Base-by-base conservation (phyloP, 2,797 vertebrate genomes). In the Semotilus atromaculatus region DNA sequence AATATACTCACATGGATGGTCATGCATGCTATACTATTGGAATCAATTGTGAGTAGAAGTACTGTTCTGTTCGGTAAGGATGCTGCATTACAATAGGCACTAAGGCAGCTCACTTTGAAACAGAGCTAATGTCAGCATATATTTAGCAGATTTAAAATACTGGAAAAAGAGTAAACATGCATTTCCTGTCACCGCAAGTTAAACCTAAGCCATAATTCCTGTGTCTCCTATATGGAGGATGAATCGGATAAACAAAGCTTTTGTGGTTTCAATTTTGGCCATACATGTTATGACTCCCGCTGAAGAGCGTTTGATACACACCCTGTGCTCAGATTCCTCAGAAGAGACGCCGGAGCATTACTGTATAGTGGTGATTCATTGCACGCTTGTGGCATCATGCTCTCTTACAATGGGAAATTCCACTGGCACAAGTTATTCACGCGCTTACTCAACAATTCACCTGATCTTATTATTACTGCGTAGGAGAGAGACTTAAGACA, bases 311-410 rank as follows among this genome's bases (percentile, higher is more conserved):
- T 78, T 53, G 45, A 67, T 75, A 53, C 81, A 83, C 81, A 64
- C 81, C 81, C 80, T 48, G 80, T 18, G 80, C 43, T 73, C 36
- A 60, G 53, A 40, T 77, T 34, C 55, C 43, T 66, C 43, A 51
- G 43, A 83, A 51, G 81, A 82, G 81, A 82, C 26, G 81, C 81
- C 16, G 70, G 40, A 71, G 74, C 53, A 70, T 84, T 84, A 78
- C 74, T 36, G 36, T 60, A 36, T 14, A 71, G 74, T 36, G 10
- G 38, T 84, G 74, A 84, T 78, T 84, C 82, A 84, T 71, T 9
- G 74, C 74, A 78, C 74, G 82, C 74, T 84, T 84, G 82, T 84
- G 82, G 82, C 82, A 78, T 84, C 82, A 84, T 84, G 82, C 82
- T 84, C 38, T 43, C 66, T 53, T 48, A 43, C 74, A 84, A 78